phyloP scores from a whole-genome alignment of 2,113 vertebrate species.

The Astur gentilis region DNA sequence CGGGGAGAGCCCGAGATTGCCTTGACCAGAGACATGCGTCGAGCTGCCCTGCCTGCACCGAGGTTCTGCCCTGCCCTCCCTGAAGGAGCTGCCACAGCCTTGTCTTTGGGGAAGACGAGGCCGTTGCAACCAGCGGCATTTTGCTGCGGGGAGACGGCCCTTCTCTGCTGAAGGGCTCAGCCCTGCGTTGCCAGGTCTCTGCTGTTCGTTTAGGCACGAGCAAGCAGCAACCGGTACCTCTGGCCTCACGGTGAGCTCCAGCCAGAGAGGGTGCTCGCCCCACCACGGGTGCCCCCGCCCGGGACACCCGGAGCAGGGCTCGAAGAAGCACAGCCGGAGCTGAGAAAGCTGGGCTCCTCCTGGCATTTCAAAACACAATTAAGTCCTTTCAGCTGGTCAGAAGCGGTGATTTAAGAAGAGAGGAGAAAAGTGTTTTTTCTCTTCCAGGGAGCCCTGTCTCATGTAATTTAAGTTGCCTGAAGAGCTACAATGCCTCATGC shows the following conservation, averaged over 20 bases:
- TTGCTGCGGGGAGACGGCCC: not conserved
- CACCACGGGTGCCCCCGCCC: too few species aligned
- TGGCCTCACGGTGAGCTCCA: not conserved
- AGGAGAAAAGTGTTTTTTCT: conserved; percentile 47
- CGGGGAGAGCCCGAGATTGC: not conserved
- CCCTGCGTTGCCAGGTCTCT: rapidly evolving
- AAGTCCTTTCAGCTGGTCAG: not conserved
- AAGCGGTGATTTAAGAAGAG: not conserved
- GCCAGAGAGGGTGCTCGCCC: not conserved
- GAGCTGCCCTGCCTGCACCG: not conserved
- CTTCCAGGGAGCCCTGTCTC: conserved; percentile 27
- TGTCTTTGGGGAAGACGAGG: not conserved
- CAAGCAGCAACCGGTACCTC: not conserved
- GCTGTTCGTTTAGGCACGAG: rapidly evolving
- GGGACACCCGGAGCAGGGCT: rapidly evolving
- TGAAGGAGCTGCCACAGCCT: too few species aligned
- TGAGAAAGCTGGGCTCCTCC: not conserved
- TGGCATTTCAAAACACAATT: not conserved
- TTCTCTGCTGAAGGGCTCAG: not conserved
- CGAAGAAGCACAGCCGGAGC: rapidly evolving
- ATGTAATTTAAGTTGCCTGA: conserved; percentile 40
- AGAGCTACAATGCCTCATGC: conserved; percentile 52
- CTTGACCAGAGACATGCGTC: rapidly evolving
- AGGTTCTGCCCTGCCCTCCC: too few species aligned
- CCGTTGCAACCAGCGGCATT: rapidly evolving